Conservation (phyloP, 2,888 invertebrate species). For the Gibbula magus region DNA sequence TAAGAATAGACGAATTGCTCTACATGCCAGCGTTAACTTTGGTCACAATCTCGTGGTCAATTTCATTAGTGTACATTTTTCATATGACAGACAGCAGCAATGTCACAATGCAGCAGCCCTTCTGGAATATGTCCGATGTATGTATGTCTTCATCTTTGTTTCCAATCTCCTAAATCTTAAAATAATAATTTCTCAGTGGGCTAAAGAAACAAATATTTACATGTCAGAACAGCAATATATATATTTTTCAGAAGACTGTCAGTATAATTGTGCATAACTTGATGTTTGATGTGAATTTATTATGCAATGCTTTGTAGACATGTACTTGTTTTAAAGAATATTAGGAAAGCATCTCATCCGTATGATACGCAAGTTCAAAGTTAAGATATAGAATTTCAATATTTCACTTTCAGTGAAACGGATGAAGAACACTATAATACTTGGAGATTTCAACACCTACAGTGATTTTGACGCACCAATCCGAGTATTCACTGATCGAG, state of each 20-base stretch:
- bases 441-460: constrained; percentile 70
- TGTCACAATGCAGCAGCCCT: constrained; percentile 65
- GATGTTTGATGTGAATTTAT: too few relatives aligned
- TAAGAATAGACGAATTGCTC: constrained; percentile 58
- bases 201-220: too few relatives aligned
- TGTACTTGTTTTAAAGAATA: too few relatives aligned
- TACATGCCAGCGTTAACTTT: constrained; percentile 52
- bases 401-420: constrained; percentile 46
- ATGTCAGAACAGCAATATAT: too few relatives aligned
- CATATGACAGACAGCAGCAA: constrained; percentile 67
- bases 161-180: too few relatives aligned
- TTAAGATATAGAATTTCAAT: too few relatives aligned
- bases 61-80: constrained; percentile 63
- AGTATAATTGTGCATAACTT: too few relatives aligned
- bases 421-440: constrained; percentile 54
- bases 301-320: too few relatives aligned
- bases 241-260: too few relatives aligned
- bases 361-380: too few relatives aligned
- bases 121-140: constrained; percentile 52
- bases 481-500: constrained; percentile 42
- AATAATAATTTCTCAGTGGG: too few relatives aligned
- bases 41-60: constrained; percentile 36
- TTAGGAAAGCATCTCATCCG: too few relatives aligned
- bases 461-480: constrained; percentile 61
- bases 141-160: background rate